Percentiles rank a stretch among this genome's conserved stretches.
Conservation (phyloP, 2,888 invertebrate species). For the Poecilus cupreus region DNA sequence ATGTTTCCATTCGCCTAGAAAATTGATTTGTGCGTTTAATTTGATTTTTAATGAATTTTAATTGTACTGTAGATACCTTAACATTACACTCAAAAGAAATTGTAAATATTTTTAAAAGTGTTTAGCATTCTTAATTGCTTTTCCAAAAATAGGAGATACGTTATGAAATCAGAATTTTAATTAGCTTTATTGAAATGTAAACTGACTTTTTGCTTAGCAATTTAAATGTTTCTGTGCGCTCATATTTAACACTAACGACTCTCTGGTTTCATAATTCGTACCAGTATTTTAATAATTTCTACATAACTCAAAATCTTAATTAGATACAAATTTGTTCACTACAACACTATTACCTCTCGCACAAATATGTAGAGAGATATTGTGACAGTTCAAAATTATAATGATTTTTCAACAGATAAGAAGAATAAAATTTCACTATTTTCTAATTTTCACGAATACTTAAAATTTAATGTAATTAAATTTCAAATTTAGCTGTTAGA, state of each 20-base stretch:
- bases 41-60: not conserved
- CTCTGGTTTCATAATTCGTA: conserved; percentile 4
- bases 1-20: conserved; percentile 4
- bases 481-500: too few relatives aligned
- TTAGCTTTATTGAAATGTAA: conserved; percentile 42
- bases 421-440: too few relatives aligned
- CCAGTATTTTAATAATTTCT: not conserved
- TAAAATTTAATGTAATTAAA: too few relatives aligned
- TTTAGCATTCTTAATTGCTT: conserved; percentile 18
- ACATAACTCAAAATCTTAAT: not conserved
- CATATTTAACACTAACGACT: not conserved
- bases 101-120: conserved; percentile 13
- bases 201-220: not conserved
- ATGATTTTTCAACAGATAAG: too few relatives aligned
- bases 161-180: conserved; percentile 43
- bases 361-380: too few relatives aligned
- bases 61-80: too few relatives aligned
- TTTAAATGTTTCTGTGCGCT: not conserved
- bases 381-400: too few relatives aligned
- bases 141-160: conserved; percentile 43
- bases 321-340: too few relatives aligned
- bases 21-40: conserved; percentile 27
- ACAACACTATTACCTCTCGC: too few relatives aligned
- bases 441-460: too few relatives aligned
- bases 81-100: not conserved